Conservation (phyloP, 1,140 invertebrate genomes). For the Eriocheir sinensis region DNA sequence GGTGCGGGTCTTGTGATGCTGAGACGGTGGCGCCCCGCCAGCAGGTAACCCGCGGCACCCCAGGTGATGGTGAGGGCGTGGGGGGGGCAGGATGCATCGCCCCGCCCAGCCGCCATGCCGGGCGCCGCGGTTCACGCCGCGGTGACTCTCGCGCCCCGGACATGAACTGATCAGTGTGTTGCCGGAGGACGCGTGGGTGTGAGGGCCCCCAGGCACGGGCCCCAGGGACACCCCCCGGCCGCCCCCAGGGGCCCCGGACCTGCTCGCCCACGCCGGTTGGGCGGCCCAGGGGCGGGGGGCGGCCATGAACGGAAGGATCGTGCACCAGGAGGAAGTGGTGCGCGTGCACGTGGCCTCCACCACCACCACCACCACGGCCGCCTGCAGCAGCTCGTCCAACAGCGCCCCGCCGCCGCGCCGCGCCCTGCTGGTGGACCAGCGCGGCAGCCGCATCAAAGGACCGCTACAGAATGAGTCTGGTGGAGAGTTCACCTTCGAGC, state of each 20-base stretch:
- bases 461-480: slow-evolving; percentile 74
- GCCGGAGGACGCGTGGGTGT: slow-evolving; percentile 73
- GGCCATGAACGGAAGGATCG: slow-evolving; percentile 79
- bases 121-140: slow-evolving; percentile 63
- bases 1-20: slow-evolving; percentile 47
- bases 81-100: slow-evolving; percentile 49
- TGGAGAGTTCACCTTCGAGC: slow-evolving; percentile 78
- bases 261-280: slow-evolving; percentile 78
- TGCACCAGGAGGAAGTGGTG: slow-evolving; percentile 77
- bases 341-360: slow-evolving; percentile 77
- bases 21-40: slow-evolving; percentile 20
- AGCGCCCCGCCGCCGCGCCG: slow-evolving; percentile 69
- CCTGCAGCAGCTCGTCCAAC: slow-evolving; percentile 62
- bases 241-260: slow-evolving; percentile 79
- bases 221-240: slow-evolving; percentile 79
- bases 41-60: slow-evolving; percentile 18
- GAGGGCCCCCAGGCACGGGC: slow-evolving; percentile 78
- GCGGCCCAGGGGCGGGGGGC: slow-evolving; percentile 78
- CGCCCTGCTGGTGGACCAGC: slow-evolving; percentile 75
- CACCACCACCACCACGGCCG: slow-evolving; percentile 75
- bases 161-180: slow-evolving; percentile 74
- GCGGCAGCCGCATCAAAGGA: slow-evolving; percentile 74
- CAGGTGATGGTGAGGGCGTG: slow-evolving; percentile 55
- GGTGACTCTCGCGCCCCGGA: slow-evolving; percentile 73
- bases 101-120: slow-evolving; percentile 48